These are phyloP conservation scores for Brachyptera putata DNA, from an alignment of 2,888 invertebrate genomes.

Conservation along the genomic window DNA sequence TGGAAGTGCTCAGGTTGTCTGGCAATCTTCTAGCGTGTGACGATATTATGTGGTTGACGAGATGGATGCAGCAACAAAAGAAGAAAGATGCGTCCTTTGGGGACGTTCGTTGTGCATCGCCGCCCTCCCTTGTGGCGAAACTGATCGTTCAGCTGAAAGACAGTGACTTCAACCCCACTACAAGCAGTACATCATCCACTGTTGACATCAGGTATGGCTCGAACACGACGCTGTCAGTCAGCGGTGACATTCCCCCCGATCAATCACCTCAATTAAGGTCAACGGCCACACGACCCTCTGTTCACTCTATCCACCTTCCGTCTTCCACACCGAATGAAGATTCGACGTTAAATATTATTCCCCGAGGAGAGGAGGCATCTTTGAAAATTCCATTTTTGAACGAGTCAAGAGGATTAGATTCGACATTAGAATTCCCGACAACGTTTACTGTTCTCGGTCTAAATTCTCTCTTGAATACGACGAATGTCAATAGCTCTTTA, in stretches of 20 bases:
- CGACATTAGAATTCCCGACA: constrained; percentile 9
- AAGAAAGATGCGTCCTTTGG: constrained; percentile 41
- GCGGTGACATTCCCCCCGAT: too few species aligned
- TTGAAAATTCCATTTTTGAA: neutral
- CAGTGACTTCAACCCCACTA: constrained; percentile 34
- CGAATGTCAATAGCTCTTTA: constrained; percentile 4
- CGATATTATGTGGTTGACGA: constrained; percentile 57
- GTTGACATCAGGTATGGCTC: too few species aligned
- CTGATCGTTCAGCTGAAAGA: constrained; percentile 37
- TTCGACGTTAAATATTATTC: too few species aligned
- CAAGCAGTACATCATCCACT: too few species aligned
- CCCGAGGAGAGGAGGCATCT: too few species aligned
- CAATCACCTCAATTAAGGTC: constrained; percentile 39
- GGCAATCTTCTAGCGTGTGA: constrained; percentile 68
- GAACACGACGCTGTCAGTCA: too few species aligned
- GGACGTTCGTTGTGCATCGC: constrained; percentile 46
- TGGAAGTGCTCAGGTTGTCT: constrained; percentile 61
- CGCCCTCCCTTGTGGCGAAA: constrained; percentile 41
- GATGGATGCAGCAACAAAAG: constrained; percentile 59
- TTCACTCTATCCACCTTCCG: too few species aligned
- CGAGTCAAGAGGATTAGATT: constrained; percentile 1
- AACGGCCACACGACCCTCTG: too few species aligned
- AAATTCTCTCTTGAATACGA: neutral
- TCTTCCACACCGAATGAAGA: constrained; percentile 29
- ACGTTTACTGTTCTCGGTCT: neutral